phyloP scores from a whole-genome alignment of 2,888 invertebrate species.

The Leptarthrus brevirostris region DNA sequence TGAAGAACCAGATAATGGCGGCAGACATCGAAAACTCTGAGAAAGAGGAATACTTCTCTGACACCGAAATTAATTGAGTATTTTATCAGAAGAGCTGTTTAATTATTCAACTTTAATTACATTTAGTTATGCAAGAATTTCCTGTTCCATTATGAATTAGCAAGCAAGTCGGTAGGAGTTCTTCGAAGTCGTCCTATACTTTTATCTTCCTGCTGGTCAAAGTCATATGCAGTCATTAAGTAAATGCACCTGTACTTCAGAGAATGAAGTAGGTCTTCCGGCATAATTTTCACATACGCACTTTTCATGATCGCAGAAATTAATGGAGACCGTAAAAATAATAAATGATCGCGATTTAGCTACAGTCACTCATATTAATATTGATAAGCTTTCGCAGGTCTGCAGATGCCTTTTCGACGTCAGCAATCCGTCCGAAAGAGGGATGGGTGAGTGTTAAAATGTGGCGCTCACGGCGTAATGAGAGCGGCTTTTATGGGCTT shows the following conservation, averaged over 20 bases:
- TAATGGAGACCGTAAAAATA: slow-evolving; percentile 51
- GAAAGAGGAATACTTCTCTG: background rate
- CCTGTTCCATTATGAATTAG: background rate
- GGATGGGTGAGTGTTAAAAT: slow-evolving; percentile 11
- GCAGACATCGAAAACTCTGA: background rate
- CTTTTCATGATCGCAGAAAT: slow-evolving; percentile 35
- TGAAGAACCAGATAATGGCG: background rate
- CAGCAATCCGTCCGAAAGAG: background rate
- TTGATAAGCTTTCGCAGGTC: slow-evolving; percentile 44
- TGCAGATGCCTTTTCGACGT: slow-evolving; percentile 15
- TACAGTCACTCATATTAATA: slow-evolving; percentile 53
- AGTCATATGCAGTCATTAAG: too few relatives aligned
- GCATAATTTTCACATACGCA: slow-evolving; percentile 7
- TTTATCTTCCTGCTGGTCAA: too few relatives aligned
- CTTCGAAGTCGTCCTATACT: too few relatives aligned
- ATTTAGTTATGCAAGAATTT: background rate
- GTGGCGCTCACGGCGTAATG: slow-evolving; percentile 45
- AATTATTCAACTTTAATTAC: slow-evolving; percentile 40
- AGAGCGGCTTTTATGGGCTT: slow-evolving; percentile 50
- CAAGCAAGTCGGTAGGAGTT: too few relatives aligned
- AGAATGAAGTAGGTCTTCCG: background rate
- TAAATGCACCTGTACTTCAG: too few relatives aligned
- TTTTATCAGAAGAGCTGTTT: slow-evolving; percentile 14
- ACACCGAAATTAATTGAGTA: slow-evolving; percentile 18
- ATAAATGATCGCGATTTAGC: slow-evolving; percentile 53